Evolutionary conservation across 2,113 vertebrate genomes (phyloP), one percentile per base, ranked within the genome.

Genomic region (Pterocles orientalis): DNA sequence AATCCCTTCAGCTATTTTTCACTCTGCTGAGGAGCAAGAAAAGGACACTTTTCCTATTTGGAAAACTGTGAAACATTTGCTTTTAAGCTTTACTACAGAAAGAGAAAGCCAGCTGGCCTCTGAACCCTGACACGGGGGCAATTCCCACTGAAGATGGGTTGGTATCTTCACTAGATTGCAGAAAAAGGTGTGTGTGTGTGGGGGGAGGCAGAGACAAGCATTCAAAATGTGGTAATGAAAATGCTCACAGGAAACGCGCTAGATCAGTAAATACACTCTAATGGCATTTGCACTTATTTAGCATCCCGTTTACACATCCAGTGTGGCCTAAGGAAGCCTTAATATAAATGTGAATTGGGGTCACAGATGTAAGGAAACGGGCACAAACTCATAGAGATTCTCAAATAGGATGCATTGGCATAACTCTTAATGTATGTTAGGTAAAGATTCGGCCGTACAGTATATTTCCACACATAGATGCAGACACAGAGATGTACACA

Each of bases 231-330:
- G 53, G 86, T 91, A 94, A 92, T 88, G 88, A 96, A 93, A 92
- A 82, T 39, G 53, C 69, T 94, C 77, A 43, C 61, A 92, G 83
- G 57, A 92, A 91, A 61, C 60, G 41, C 34, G 19, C 72, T 89
- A 89, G 53, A 89, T 79, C 69, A 62, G 81, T 96, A 95, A 91
- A 95, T 76, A 91, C 31, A 66, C 36, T 94, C 73, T 95, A 94
- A 94, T 91, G 83, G 73, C 73, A 85, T 94, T 93, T 93, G 50
- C 69, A 87, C 86, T 84, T 90, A 92, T 61, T 96, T 91, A 96
- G 87, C 80, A 53, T 81, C 53, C n/a, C 23, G 78, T 92, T 95
- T 87, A 65, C 72, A 78, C 65, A 62, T 81, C 19, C 41, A 92
- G 19, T 41, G 33, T 16, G 36, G 69, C 41, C 86, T 72, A 84